Evolutionary conservation across 2,888 invertebrate genomes (phyloP).

Genomic region (Sericinus montela): DNA sequence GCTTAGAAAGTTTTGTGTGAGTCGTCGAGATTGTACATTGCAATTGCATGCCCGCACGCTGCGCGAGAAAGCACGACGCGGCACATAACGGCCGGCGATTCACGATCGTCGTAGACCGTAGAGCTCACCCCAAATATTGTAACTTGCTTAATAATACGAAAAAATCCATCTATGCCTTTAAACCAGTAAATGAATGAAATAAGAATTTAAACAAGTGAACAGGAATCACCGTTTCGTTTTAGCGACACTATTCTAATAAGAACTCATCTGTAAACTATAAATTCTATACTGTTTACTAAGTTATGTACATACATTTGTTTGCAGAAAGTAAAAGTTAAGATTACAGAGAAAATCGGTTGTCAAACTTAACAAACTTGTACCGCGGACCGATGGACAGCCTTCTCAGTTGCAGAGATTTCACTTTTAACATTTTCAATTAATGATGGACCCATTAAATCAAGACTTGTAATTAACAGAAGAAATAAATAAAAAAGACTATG

Average conservation of each 20-base stretch:
- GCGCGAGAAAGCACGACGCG: constrained; percentile 74
- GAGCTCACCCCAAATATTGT: constrained; percentile 23
- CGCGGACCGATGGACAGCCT: constrained; percentile 63
- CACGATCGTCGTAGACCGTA: constrained; percentile 17
- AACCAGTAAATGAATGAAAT: too few relatives aligned
- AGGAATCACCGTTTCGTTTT: too few relatives aligned
- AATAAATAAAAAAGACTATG: not conserved
- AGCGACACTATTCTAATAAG: too few relatives aligned
- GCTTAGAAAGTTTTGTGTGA: constrained; percentile 75
- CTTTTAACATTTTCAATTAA: constrained; percentile 55
- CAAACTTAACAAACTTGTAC: constrained; percentile 66
- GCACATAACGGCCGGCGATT: constrained; percentile 24
- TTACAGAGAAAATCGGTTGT: constrained; percentile 63
- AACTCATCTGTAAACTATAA: too few relatives aligned
- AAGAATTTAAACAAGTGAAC: too few relatives aligned
- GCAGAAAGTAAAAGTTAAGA: constrained; percentile 65
- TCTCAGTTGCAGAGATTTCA: constrained; percentile 64
- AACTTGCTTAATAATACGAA: not conserved
- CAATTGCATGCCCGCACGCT: constrained; percentile 76
- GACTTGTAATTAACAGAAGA: constrained; percentile 6
- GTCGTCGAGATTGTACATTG: constrained; percentile 69
- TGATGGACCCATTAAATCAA: constrained; percentile 21
- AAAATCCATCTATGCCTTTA: not conserved
- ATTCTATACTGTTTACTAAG: too few relatives aligned
- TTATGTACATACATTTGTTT: constrained; percentile 2